These are phyloP conservation scores for Micromys minutus DNA, from an alignment of 2,113 vertebrate genomes.

Conservation along the genomic window DNA sequence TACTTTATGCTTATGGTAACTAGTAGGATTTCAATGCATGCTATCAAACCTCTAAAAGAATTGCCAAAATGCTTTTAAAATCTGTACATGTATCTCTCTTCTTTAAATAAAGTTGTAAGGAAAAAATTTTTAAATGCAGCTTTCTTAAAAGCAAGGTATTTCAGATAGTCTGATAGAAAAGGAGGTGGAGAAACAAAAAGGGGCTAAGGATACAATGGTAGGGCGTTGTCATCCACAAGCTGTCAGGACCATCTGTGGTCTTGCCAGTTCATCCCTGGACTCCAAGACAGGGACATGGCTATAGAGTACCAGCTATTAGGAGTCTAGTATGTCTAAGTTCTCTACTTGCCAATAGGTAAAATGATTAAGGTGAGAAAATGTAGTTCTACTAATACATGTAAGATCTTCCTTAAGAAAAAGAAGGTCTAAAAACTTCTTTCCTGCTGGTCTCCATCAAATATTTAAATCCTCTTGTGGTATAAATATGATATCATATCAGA, in stretches of 20 bases:
- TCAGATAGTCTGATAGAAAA: neutral
- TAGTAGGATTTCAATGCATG: too few species aligned
- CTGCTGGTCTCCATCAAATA: neutral
- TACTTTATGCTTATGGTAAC: too few species aligned
- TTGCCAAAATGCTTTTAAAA: too few species aligned
- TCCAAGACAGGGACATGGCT: neutral
- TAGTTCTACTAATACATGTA: neutral
- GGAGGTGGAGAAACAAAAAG: neutral
- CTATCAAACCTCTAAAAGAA: too few species aligned
- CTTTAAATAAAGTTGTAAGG: too few species aligned
- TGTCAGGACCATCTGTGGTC: neutral
- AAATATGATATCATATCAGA: neutral
- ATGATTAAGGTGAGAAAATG: neutral
- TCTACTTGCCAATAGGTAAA: neutral
- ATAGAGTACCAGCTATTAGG: neutral
- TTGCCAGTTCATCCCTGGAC: neutral
- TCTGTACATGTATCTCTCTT: too few species aligned
- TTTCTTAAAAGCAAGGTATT: constrained; percentile 30
- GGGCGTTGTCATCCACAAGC: neutral
- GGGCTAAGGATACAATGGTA: neutral
- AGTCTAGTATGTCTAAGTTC: neutral
- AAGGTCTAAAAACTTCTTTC: neutral
- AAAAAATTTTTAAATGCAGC: neutral
- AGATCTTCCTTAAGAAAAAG: neutral
- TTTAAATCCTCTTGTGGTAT: constrained; percentile 38